phyloP scores from a whole-genome alignment of 2,113 vertebrate genomes.

The Nettapus auritus region DNA sequence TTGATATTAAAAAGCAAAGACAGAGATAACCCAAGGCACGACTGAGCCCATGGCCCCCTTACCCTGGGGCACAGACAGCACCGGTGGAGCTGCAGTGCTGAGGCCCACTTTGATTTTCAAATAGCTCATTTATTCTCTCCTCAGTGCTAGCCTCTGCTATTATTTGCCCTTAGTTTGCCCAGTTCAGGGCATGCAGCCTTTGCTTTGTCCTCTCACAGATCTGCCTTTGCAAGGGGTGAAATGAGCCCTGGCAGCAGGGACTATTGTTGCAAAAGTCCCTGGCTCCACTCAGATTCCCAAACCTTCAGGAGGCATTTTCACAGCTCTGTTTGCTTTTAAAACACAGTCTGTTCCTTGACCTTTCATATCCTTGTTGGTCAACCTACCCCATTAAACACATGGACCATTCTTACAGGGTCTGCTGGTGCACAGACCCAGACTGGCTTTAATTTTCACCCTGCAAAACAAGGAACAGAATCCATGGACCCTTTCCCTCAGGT shows the following conservation, averaged over 20 bases:
- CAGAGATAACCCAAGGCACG: neutral
- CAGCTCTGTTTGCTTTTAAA: neutral
- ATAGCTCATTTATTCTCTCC: constrained; percentile 25
- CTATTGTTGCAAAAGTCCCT: neutral
- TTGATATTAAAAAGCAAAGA: neutral
- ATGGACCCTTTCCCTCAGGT: neutral
- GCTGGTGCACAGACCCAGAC: neutral
- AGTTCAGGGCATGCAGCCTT: neutral
- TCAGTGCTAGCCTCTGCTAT: neutral
- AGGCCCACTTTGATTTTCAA: neutral
- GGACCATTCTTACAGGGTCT: accelerated
- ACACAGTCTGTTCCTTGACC: neutral
- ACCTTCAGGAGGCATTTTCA: neutral
- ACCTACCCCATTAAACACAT: neutral
- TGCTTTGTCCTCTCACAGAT: neutral
- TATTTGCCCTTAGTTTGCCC: constrained; percentile 9
- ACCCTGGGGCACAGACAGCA: neutral
- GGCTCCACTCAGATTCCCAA: neutral
- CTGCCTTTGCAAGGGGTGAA: neutral
- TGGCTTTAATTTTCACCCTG: constrained; percentile 11
- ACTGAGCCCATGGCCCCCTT: neutral
- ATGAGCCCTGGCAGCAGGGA: neutral
- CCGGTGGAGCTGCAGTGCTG: neutral
- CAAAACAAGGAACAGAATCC: neutral
- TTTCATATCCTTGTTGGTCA: neutral